These are phyloP conservation scores for Callaeas wilsoni DNA, from an alignment of 2,113 vertebrate genomes.

Conservation along the genomic window DNA sequence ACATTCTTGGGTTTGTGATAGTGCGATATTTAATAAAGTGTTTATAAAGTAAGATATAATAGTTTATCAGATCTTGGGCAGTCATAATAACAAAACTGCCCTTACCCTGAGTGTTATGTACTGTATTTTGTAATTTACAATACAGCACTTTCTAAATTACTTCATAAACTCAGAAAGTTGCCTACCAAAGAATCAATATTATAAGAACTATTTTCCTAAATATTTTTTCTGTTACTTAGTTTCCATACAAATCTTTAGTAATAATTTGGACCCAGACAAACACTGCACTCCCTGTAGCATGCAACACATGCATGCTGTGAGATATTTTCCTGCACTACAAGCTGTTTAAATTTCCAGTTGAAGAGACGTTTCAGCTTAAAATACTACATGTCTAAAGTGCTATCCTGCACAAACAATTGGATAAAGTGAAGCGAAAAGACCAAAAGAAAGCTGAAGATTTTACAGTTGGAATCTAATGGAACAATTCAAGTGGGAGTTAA, in stretches of 20 bases:
- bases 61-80: conserved; percentile 61
- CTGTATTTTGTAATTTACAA: conserved; percentile 52
- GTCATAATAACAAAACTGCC: conserved; percentile 48
- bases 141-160: conserved; percentile 9
- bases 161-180: conserved; percentile 5
- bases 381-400: not conserved
- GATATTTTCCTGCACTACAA: not conserved
- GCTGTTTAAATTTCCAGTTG: not conserved
- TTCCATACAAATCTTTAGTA: conserved; percentile 1
- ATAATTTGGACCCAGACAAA: not conserved
- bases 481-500: not conserved
- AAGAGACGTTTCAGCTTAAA: not conserved
- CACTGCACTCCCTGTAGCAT: not conserved
- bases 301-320: not conserved
- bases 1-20: conserved; percentile 59
- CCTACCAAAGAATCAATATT: conserved; percentile 31
- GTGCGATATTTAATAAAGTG: conserved; percentile 66
- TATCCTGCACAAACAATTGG: not conserved
- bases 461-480: not conserved
- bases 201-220: conserved; percentile 7
- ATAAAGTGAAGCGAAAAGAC: not conserved
- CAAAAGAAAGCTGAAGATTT: not conserved
- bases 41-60: conserved; percentile 66
- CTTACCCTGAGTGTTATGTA: conserved; percentile 13
- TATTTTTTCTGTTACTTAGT: conserved; percentile 7